Evolutionary conservation across 2,797 vertebrate species (phyloP).

Genomic region (Coccyzus lansbergi): DNA sequence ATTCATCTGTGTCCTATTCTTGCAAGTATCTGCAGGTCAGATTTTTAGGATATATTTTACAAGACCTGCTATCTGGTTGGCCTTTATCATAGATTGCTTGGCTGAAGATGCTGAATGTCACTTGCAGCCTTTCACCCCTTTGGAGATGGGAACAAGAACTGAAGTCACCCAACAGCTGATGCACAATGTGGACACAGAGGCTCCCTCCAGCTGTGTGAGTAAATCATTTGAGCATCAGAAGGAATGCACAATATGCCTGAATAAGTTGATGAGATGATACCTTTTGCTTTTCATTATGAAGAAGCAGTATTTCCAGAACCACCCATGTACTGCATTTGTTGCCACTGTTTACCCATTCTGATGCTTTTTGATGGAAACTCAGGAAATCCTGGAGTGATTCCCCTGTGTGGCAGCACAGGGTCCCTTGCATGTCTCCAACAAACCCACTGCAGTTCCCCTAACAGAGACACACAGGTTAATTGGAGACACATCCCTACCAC

Average conservation of each 20-base stretch:
- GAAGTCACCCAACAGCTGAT: not conserved
- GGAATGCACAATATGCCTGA: not conserved
- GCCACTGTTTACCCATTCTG: no score
- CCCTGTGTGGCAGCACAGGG: no score
- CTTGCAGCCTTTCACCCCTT: not conserved
- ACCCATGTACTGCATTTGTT: no score
- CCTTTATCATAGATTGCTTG: not conserved
- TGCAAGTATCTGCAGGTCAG: not conserved
- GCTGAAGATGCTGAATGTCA: not conserved
- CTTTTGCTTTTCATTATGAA: no score
- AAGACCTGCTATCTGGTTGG: not conserved
- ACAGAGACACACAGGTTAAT: not conserved
- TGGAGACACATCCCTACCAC: not conserved
- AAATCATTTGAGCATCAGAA: not conserved
- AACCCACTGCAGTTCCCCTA: no score
- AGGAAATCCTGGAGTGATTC: no score
- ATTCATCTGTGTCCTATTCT: slow-evolving; percentile 17
- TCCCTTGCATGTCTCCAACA: no score
- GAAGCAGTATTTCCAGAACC: no score
- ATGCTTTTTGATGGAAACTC: no score
- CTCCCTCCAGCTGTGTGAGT: not conserved
- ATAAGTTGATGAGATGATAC: no score
- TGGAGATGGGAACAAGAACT: not conserved
- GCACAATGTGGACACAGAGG: not conserved
- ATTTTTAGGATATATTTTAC: not conserved